Base-by-base conservation (phyloP, 1,140 invertebrate species). In the Drosophila santomea region DNA sequence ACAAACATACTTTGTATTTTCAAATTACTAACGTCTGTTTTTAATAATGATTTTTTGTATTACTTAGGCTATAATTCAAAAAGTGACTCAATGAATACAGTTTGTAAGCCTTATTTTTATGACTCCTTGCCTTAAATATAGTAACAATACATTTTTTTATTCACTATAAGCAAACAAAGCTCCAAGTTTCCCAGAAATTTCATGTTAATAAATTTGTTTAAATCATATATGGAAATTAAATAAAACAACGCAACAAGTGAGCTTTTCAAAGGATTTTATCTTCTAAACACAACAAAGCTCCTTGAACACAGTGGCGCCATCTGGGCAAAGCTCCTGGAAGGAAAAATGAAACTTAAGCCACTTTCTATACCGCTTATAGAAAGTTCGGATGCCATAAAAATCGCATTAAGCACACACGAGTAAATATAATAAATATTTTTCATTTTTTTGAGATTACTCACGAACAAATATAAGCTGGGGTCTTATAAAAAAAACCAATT, bases 261-360 rank as follows among this genome's bases (percentile, higher is more conserved):
- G 38, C 32, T 66, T 41, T 54, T 25, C 25, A 12, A 56, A 80
- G 82, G 79, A 73, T 54, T 43, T 14, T 10, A n/a, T 10, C 6
- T 60, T 47, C 75, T 84, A 72, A 83, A 48, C 60, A 44, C 48
- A 17, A 14, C 23, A 56, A 81, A 81, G 78, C 68, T 86, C 35
- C 35, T 38, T 28, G 8, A 17, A 4, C 36, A 20, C 64, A 15
- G 10, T 12, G 54, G 52, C 82, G 82, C 83, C 82, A 71, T 76
- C 82, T 86, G 47, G 38, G 5, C 32, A 15, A 52, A 83, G 60
- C 80, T 77, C 66, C 25, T 15, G 41, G 28, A 60, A 71, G 51
- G 59, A 47, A 64, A 62, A n/a, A 50, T 2, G 23, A 23, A 39
- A 39, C 39, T n/a, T 48, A 23, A 15, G 6, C 17, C 15, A 71